These are phyloP conservation scores for Arctopsyche grandis DNA, from an alignment of 1,140 invertebrate species.

Conservation along the genomic window DNA sequence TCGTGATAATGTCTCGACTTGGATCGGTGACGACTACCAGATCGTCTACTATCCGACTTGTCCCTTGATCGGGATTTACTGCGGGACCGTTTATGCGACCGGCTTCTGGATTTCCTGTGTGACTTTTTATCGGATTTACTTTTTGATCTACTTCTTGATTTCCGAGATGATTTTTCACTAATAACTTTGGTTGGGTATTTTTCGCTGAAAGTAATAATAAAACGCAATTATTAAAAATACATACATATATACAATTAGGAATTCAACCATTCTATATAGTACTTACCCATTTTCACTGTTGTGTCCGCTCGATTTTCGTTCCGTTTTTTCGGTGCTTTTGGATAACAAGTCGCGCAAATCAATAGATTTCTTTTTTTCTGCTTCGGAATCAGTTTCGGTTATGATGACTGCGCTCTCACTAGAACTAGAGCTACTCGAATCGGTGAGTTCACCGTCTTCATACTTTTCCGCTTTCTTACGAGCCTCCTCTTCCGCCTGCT, in stretches of 20 bases:
- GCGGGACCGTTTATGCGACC: constrained; percentile 44
- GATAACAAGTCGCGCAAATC: constrained; percentile 17
- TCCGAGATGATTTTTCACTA: constrained; percentile 55
- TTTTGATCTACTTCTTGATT: constrained; percentile 61
- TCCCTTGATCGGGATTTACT: constrained; percentile 55
- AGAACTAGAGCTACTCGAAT: constrained; percentile 68
- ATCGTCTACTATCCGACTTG: constrained; percentile 45
- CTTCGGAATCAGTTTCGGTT: constrained; percentile 39
- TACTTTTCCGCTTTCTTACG: constrained; percentile 70
- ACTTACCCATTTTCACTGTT: background rate
- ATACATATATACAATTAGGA: no score
- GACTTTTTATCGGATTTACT: constrained; percentile 57
- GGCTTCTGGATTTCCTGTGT: constrained; percentile 57
- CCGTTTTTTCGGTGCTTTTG: background rate
- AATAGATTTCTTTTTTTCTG: background rate
- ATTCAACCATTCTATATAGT: background rate
- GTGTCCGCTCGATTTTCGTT: background rate
- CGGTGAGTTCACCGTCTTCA: constrained; percentile 71
- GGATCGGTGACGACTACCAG: constrained; percentile 50
- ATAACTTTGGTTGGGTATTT: constrained; percentile 37
- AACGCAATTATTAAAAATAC: background rate
- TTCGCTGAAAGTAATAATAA: constrained; percentile 57
- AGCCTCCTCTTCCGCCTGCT: constrained; percentile 73
- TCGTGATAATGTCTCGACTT: constrained; percentile 40
- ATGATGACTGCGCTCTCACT: constrained; percentile 43